A percentile compares a stretch with the other conserved stretches of the same genome.
These are phyloP conservation scores for Hippocampus abdominalis DNA, from an alignment of 2,113 vertebrate species.

Conservation along the genomic window DNA sequence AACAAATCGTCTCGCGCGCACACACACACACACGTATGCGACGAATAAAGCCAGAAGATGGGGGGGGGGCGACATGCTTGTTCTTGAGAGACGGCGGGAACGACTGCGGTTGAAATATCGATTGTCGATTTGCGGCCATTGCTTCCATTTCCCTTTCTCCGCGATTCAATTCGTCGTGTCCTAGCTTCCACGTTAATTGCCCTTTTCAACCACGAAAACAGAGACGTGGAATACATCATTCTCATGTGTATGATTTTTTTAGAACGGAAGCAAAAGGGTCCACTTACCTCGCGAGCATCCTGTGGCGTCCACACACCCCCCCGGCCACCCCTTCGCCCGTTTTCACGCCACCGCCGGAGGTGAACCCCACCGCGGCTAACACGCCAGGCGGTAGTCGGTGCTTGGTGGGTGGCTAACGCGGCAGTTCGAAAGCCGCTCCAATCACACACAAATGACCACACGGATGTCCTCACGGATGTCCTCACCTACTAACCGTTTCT, in stretches of 20 bases:
- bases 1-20: constrained; percentile 15
- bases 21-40: constrained; percentile 4
- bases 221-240: neutral
- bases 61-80: constrained; percentile 31
- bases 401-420: constrained; percentile 9
- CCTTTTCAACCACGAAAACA: too few relatives aligned
- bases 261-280: neutral
- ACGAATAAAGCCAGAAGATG: constrained; percentile 13
- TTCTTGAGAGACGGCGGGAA: constrained; percentile 64
- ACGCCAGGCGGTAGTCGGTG: neutral
- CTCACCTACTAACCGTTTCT: constrained; percentile 1
- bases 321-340: constrained; percentile 14
- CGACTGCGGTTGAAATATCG: constrained; percentile 70
- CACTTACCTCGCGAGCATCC: constrained; percentile 55
- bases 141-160: constrained; percentile 36
- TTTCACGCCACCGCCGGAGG: constrained; percentile 32
- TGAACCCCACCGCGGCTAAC: constrained; percentile 22
- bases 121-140: constrained; percentile 65
- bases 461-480: constrained; percentile 29
- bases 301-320: constrained; percentile 46
- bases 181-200: neutral
- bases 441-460: constrained; percentile 48
- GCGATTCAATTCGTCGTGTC: constrained; percentile 31
- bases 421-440: constrained; percentile 45
- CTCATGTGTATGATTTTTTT: too few relatives aligned